Percentiles rank a stretch among this genome's conserved stretches.
These are phyloP conservation scores for Sinocyclocheilus maitianheensis DNA, from an alignment of 2,113 vertebrate genomes.

Conservation along the genomic window DNA sequence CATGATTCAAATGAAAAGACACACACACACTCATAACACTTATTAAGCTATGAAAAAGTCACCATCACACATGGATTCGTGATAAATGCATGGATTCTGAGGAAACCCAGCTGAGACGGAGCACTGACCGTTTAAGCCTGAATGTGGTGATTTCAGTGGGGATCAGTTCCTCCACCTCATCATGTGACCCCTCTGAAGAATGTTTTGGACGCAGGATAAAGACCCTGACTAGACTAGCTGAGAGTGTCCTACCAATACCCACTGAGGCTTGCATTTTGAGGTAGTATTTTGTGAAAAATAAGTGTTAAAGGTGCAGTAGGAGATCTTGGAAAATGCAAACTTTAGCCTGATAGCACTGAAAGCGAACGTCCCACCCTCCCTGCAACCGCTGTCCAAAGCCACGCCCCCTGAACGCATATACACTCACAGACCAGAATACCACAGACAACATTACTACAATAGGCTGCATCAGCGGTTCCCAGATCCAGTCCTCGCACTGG, in stretches of 20 bases:
- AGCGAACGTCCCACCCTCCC: no score
- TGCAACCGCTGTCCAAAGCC: no score
- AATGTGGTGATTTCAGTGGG: not conserved
- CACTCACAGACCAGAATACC: no score
- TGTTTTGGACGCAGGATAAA: not conserved
- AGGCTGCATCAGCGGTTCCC: no score
- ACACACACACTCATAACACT: conserved; percentile 25
- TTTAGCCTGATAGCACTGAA: no score
- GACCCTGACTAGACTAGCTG: not conserved
- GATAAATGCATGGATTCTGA: not conserved
- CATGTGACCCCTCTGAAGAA: conserved; percentile 1
- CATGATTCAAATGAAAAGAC: conserved; percentile 45
- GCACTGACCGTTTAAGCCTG: not conserved
- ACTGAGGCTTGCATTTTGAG: not conserved
- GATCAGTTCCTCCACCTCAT: conserved; percentile 3
- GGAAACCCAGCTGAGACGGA: conserved; percentile 17
- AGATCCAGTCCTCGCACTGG: no score
- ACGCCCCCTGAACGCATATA: no score
- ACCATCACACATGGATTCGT: conserved; percentile 4
- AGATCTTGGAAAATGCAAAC: no score
- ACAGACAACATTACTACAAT: no score
- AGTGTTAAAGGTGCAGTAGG: no score
- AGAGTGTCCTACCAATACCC: not conserved
- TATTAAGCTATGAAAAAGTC: conserved; percentile 22
- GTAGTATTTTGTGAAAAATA: no score